Conservation (phyloP, 1,140 invertebrate species). For the Harpegnathos saltator region DNA sequence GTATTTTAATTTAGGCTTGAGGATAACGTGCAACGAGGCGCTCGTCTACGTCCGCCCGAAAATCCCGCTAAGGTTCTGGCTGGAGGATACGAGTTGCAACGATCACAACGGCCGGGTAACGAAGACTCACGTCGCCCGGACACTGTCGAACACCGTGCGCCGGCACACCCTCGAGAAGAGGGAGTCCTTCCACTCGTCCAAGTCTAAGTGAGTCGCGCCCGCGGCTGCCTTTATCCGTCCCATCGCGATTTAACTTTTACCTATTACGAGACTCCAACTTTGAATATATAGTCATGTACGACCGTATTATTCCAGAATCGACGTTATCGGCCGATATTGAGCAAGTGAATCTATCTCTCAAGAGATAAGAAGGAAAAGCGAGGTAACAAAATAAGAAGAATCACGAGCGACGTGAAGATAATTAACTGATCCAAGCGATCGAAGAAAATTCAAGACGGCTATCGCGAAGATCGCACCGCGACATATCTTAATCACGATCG, state of each 20-base stretch:
- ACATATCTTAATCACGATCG: neutral
- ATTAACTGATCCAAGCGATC: neutral
- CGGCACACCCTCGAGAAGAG: constrained; percentile 70
- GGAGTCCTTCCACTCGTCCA: constrained; percentile 31
- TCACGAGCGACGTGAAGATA: neutral
- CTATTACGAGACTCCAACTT: constrained; percentile 22
- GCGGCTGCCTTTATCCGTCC: neutral
- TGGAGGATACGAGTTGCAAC: constrained; percentile 47
- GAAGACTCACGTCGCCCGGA: constrained; percentile 72
- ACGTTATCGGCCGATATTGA: neutral
- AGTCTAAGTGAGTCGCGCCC: constrained; percentile 20
- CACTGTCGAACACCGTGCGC: constrained; percentile 74
- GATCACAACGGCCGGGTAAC: constrained; percentile 64
- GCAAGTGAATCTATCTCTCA: neutral
- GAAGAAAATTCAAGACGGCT: neutral
- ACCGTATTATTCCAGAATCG: constrained; percentile 10
- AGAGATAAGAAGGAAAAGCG: neutral
- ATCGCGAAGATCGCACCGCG: neutral
- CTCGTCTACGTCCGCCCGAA: constrained; percentile 73
- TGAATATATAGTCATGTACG: constrained; percentile 5
- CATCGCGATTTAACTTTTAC: neutral
- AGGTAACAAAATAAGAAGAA: constrained; percentile 14
- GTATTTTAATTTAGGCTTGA: constrained; percentile 65
- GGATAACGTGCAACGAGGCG: constrained; percentile 75
- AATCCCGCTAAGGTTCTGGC: constrained; percentile 64